These are phyloP conservation scores for Lasioglossum vierecki DNA, from an alignment of 2,888 invertebrate species.

Conservation along the genomic window DNA sequence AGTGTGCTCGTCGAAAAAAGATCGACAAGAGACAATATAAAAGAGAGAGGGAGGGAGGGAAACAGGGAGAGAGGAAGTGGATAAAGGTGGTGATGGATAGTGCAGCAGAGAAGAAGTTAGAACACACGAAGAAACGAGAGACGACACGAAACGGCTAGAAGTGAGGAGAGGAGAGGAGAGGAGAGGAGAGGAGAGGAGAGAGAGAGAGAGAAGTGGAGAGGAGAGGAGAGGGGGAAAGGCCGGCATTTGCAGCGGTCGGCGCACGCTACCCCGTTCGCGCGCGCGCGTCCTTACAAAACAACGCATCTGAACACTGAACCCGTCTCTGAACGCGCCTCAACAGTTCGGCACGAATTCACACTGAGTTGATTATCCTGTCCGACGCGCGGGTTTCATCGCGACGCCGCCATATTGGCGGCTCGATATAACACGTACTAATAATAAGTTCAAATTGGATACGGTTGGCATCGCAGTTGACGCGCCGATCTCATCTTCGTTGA, in stretches of 20 bases:
- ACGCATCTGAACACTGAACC: conserved; percentile 77
- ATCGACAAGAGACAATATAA: not conserved
- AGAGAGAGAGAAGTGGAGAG: conserved; percentile 3
- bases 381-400: conserved; percentile 68
- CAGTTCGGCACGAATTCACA: conserved; percentile 75
- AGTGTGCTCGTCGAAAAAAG: conserved; percentile 17
- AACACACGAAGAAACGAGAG: conserved; percentile 27
- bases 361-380: conserved; percentile 72
- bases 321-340: conserved; percentile 76
- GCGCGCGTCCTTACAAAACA: conserved; percentile 74
- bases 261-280: conserved; percentile 71
- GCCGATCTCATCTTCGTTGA: conserved; percentile 60
- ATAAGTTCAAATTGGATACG: conserved; percentile 72
- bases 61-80: not conserved
- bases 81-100: conserved; percentile 46
- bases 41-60: no score
- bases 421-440: conserved; percentile 71
- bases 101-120: conserved; percentile 43
- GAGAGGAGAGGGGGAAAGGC: conserved; percentile 43
- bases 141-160: conserved; percentile 33
- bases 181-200: conserved; percentile 23
- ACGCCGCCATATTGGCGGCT: conserved; percentile 73
- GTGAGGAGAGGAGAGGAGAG: conserved; percentile 18
- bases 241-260: conserved; percentile 65
- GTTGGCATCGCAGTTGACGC: conserved; percentile 56